These are phyloP conservation scores for Hedychridium roseum DNA, from an alignment of 2,888 invertebrate genomes.

Conservation along the genomic window DNA sequence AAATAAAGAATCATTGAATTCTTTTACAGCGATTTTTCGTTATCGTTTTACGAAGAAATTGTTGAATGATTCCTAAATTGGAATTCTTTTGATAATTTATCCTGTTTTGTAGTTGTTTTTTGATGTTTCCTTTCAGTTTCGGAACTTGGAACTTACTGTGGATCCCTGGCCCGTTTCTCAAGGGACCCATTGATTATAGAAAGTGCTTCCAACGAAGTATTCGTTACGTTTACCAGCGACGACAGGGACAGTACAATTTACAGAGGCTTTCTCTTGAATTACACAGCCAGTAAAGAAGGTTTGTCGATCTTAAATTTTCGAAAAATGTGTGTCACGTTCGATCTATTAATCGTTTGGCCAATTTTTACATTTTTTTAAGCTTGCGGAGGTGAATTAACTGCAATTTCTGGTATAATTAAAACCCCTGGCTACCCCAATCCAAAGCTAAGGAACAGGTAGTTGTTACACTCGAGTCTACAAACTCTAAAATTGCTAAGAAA, in stretches of 20 bases:
- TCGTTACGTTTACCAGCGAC: conserved; percentile 67
- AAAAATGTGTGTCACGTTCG: background rate
- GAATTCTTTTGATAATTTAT: background rate
- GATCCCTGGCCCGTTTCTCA: no score
- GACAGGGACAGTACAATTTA: conserved; percentile 55
- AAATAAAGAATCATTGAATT: background rate
- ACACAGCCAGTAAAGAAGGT: conserved; percentile 67
- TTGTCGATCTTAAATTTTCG: conserved; percentile 34
- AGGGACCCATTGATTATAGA: conserved; percentile 57
- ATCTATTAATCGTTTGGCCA: no score
- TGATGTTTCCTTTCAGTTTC: conserved; percentile 11
- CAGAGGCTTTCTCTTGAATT: conserved; percentile 72
- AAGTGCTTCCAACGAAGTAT: conserved; percentile 66
- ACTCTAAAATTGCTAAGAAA: no score
- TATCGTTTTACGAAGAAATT: conserved; percentile 12
- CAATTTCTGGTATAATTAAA: conserved; percentile 73
- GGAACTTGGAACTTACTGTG: conserved; percentile 61
- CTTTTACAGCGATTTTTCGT: background rate
- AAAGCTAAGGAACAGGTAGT: conserved; percentile 36
- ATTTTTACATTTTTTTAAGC: conserved; percentile 54
- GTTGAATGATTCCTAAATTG: conserved; percentile 8
- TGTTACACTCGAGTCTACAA: no score
- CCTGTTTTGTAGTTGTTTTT: background rate
- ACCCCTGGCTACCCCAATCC: conserved; percentile 76
- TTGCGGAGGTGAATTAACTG: conserved; percentile 75